Base-by-base conservation (phyloP, 2,888 invertebrate species). In the Eristalinus aeneus region DNA sequence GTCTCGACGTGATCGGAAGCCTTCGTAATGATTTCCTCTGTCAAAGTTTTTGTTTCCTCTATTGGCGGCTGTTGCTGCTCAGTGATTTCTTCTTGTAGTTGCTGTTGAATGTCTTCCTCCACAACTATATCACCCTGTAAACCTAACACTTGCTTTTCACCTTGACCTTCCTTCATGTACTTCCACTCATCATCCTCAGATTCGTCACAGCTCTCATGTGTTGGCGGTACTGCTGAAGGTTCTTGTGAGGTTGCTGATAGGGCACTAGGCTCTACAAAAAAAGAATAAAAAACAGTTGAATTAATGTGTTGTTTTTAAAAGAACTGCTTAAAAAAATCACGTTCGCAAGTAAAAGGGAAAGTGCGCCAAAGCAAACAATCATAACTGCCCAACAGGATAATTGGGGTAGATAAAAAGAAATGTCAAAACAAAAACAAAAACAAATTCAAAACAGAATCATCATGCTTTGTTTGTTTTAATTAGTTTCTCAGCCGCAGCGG, bases 151-250 rank as follows among this genome's bases (percentile, higher is more conserved):
- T 90, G 90, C 89, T 92, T 92, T 89, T 92, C 92, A 89, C 91
- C 91, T 89, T 94, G 94, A 90, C 94, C 95, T 91, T 95, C 94
- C 89, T 94, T 95, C 89, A 94, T 95, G 92, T 96, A 97, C 92
- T 97, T 96, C 97, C 96, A 97, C 95, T 97, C 97, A 95, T 97
- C 97, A 93, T 97, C 97, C 89, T 91, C 91, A 58, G 82, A 82
- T 60, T 86, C 86, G 77, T 86, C 77, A 63, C 86, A 74, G 58
- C 86, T 86, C 23, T 86, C 86, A 31, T 82, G 82, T 67, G 82
- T 77, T n/a, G 86, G 86, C 46, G 74, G 77, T 5, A 82, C 77
- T 56, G 56, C 77, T 10, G 74, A 82, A 12, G 86, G 86, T 63
- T 86, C 86, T 67, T 86, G 82, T 63, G 65, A 58, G 54, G 82